Evolutionary conservation across 2,113 vertebrate species (phyloP).

Genomic region (Struthidea cinerea): DNA sequence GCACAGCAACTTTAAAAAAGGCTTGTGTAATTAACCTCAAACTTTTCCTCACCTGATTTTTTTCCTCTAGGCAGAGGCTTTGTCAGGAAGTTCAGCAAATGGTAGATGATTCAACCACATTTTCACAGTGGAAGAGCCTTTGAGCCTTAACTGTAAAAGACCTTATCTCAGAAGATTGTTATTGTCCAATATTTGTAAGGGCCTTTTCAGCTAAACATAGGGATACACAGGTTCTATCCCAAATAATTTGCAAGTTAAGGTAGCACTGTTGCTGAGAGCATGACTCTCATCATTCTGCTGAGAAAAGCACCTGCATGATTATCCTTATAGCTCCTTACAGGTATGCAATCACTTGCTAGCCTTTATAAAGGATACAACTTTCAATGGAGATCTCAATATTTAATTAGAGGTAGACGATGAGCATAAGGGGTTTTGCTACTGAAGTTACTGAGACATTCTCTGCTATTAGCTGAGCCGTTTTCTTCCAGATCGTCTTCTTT

Average conservation of each 20-base stretch:
- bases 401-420: not conserved
- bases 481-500: not conserved
- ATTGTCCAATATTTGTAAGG: not conserved
- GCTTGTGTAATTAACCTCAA: conserved; percentile 30
- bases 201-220: not conserved
- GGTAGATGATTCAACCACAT: not conserved
- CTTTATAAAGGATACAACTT: not conserved
- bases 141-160: not conserved
- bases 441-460: not conserved
- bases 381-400: not conserved
- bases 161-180: not conserved
- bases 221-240: not conserved
- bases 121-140: not conserved
- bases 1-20: not conserved
- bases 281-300: not conserved
- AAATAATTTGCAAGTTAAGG: not conserved
- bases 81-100: conserved; percentile 15
- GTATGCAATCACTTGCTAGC: not conserved
- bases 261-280: not conserved
- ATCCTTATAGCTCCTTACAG: not conserved
- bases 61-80: conserved; percentile 5
- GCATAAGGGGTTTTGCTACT: not conserved
- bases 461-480: not conserved
- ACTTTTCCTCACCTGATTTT: not conserved
- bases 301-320: not conserved